Evolutionary conservation across 2,797 vertebrate species (phyloP).

Genomic region (Vespertilio murinus): DNA sequence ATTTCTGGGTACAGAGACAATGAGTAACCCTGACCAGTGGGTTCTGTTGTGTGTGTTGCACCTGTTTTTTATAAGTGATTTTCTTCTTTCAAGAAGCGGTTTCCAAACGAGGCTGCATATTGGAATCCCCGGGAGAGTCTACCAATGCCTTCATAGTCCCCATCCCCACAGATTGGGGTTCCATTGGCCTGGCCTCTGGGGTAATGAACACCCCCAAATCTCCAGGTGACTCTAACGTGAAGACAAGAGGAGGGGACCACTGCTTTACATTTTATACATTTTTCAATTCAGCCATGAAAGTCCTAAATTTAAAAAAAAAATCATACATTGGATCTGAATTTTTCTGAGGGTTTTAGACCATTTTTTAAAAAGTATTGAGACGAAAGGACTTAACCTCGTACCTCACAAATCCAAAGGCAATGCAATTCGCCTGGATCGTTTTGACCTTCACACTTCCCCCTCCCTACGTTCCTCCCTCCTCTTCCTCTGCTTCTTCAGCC

Average conservation of each 20-base stretch:
- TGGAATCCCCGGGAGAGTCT: background rate
- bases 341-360: background rate
- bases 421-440: background rate
- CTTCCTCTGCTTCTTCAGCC: background rate
- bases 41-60: background rate
- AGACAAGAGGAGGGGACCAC: background rate
- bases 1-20: background rate
- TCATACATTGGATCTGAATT: background rate
- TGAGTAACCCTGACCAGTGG: background rate
- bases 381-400: background rate
- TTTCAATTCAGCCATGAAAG: background rate
- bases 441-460: background rate
- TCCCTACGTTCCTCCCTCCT: fast-evolving
- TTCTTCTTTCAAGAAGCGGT: background rate
- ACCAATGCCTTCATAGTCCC: fast-evolving
- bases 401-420: background rate
- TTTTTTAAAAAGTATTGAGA: background rate
- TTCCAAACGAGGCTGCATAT: background rate
- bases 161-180: background rate
- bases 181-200: background rate
- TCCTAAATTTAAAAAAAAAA: background rate
- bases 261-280: background rate
- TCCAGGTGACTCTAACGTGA: background rate
- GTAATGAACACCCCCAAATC: background rate
- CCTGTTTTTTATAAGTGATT: background rate